phyloP scores from a whole-genome alignment of 2,797 vertebrate genomes.

The Mionectes olivaceus region DNA sequence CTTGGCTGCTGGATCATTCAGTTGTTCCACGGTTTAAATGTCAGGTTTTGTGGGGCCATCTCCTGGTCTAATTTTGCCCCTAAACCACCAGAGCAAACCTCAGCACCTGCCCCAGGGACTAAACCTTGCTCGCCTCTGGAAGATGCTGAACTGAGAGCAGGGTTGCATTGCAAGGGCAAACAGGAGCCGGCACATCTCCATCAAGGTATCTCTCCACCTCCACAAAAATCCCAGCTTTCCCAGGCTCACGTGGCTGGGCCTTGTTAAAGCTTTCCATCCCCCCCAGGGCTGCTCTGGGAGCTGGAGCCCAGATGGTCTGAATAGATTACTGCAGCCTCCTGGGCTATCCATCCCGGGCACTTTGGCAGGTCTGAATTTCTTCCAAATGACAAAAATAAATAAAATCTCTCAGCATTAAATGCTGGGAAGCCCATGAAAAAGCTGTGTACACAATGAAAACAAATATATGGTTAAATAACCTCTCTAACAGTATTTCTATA shows the following conservation, averaged over 20 bases:
- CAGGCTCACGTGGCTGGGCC: not conserved
- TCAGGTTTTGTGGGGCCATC: not conserved
- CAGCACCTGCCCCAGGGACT: fast-evolving
- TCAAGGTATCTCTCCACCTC: not conserved
- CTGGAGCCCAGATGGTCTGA: slow-evolving; percentile 40
- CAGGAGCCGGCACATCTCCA: not conserved
- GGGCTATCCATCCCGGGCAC: slow-evolving; percentile 6
- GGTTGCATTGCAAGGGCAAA: fast-evolving
- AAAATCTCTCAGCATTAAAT: slow-evolving; percentile 54
- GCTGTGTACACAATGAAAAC: slow-evolving; percentile 74
- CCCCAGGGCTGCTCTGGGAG: not conserved
- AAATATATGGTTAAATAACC: slow-evolving; percentile 80
- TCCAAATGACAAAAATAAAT: slow-evolving; percentile 63
- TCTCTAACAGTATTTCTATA: slow-evolving; percentile 75
- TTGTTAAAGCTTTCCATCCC: not conserved
- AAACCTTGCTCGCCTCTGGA: fast-evolving
- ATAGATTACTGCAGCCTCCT: slow-evolving; percentile 48
- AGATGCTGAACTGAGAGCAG: not conserved
- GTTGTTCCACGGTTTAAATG: not conserved
- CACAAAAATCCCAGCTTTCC: not conserved
- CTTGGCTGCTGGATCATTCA: not conserved
- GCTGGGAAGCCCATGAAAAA: slow-evolving; percentile 44
- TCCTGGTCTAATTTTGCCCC: not conserved
- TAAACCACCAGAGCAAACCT: not conserved
- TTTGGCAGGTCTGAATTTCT: slow-evolving; percentile 47